Conservation (phyloP, 2,797 vertebrate species). For the Pseudocheirus occidentalis region DNA sequence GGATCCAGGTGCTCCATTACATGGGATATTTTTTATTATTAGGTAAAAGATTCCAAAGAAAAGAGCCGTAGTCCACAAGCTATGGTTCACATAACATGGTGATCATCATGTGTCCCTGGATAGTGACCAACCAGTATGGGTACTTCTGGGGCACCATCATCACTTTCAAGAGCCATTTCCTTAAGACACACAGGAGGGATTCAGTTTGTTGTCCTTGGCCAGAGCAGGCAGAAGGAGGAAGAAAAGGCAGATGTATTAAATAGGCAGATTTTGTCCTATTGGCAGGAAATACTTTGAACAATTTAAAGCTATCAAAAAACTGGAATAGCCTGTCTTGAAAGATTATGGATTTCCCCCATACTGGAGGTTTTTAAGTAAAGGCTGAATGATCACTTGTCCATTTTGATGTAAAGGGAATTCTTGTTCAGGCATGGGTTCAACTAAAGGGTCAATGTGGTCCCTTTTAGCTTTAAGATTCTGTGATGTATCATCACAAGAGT, state of each 20-base stretch:
- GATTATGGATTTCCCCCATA: background rate
- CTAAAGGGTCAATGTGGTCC: background rate
- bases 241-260: background rate
- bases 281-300: background rate
- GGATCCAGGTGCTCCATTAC: background rate
- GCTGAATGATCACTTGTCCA: background rate
- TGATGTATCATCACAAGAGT: background rate
- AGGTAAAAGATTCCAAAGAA: background rate
- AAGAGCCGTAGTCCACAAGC: background rate
- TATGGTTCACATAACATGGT: background rate
- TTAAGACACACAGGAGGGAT: background rate
- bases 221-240: background rate
- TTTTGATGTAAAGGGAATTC: background rate
- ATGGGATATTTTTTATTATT: background rate
- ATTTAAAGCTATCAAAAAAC: background rate
- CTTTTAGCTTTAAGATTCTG: background rate
- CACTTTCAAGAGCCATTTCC: background rate
- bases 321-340: background rate
- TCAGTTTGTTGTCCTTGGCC: background rate
- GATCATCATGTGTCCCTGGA: background rate
- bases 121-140: background rate
- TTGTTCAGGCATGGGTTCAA: background rate
- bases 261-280: background rate
- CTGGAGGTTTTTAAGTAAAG: background rate
- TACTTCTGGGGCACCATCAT: background rate